phyloP scores from a whole-genome alignment of 2,113 vertebrate genomes.

The Callionymus lyra region DNA sequence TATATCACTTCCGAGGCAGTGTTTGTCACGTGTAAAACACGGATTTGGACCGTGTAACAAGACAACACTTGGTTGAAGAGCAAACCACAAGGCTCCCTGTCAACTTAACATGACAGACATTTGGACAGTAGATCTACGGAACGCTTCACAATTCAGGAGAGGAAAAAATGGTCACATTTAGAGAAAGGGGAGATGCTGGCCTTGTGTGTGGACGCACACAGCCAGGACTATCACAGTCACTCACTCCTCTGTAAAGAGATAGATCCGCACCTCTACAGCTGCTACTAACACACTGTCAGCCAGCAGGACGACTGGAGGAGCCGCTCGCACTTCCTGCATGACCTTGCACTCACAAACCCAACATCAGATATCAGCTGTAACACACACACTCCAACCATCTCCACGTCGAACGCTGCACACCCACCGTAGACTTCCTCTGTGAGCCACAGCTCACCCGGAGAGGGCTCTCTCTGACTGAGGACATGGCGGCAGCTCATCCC shows the following conservation, averaged over 20 bases:
- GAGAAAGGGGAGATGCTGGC: too few relatives aligned
- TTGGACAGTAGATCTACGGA: constrained; percentile 15
- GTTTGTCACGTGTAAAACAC: too few relatives aligned
- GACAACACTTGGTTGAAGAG: constrained; percentile 56
- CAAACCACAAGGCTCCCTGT: constrained; percentile 77
- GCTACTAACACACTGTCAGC: constrained; percentile 28
- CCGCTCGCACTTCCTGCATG: constrained; percentile 75
- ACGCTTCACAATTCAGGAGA: too few relatives aligned
- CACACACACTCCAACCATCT: too few relatives aligned
- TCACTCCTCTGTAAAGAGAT: constrained; percentile 18
- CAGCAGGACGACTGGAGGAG: constrained; percentile 85
- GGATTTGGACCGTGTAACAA: too few relatives aligned
- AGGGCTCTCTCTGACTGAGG: constrained; percentile 59
- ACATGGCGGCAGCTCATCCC: constrained; percentile 33
- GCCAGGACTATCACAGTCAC: constrained; percentile 30
- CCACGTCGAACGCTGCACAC: too few relatives aligned
- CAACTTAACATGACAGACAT: constrained; percentile 74
- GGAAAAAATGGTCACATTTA: too few relatives aligned
- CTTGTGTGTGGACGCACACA: constrained; percentile 3
- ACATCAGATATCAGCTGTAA: constrained; percentile 38
- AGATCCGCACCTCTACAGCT: constrained; percentile 14
- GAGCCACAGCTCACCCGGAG: constrained; percentile 46
- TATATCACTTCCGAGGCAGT: too few relatives aligned
- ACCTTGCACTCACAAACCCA: constrained; percentile 50
- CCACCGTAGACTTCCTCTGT: not conserved